phyloP scores from a whole-genome alignment of 2,113 vertebrate species.

The Tyrannus savana region DNA sequence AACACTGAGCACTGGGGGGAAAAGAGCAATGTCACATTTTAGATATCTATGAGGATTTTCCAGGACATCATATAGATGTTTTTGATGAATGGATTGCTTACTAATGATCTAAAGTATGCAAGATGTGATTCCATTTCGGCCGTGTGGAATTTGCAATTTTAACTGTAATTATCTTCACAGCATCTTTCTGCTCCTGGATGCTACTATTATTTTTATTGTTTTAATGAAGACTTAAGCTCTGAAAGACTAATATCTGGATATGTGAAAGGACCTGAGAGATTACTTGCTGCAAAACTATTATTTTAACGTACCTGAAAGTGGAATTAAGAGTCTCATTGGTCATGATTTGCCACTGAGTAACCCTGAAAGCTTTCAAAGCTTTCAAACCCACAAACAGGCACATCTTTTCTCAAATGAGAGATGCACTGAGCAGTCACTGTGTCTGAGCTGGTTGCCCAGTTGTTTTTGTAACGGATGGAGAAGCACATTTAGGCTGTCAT shows the following conservation, averaged over 20 bases:
- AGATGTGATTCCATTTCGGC: not conserved
- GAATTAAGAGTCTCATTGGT: not conserved
- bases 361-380: not conserved
- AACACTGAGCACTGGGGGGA: not conserved
- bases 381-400: not conserved
- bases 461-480: not conserved
- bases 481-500: not conserved
- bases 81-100: not conserved
- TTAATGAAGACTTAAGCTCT: not conserved
- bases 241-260: not conserved
- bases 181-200: not conserved
- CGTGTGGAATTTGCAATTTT: not conserved
- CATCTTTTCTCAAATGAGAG: not conserved
- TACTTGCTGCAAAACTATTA: not conserved
- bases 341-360: not conserved
- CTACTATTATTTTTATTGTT: not conserved
- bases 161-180: not conserved
- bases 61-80: not conserved
- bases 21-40: not conserved
- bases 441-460: not conserved
- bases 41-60: not conserved
- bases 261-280: not conserved
- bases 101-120: not conserved
- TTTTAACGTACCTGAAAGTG: not conserved
- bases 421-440: not conserved